phyloP scores from a whole-genome alignment of 2,888 invertebrate genomes.

The Pyralis farinalis region DNA sequence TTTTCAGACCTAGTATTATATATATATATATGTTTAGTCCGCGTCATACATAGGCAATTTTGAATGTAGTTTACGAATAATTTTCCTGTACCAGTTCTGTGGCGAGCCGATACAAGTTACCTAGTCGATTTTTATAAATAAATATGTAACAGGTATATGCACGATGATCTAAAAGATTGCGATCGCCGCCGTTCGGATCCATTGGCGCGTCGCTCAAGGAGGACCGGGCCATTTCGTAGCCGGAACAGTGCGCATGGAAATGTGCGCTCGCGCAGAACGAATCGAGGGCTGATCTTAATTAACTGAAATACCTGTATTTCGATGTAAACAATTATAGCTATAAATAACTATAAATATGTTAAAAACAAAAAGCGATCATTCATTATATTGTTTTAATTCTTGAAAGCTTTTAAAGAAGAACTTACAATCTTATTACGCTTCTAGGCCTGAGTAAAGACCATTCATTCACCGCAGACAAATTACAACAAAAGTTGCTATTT shows the following conservation, averaged over 20 bases:
- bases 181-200: slow-evolving; percentile 49
- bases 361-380: no score
- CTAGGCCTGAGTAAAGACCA: no score
- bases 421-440: no score
- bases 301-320: slow-evolving; percentile 1
- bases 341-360: neutral
- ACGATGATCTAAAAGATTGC: slow-evolving; percentile 66
- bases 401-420: no score
- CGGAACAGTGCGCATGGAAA: slow-evolving; percentile 65
- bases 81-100: neutral
- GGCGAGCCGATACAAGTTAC: neutral
- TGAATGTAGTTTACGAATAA: neutral
- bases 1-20: no score
- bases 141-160: slow-evolving; percentile 2
- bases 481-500: no score
- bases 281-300: slow-evolving; percentile 29
- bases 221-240: slow-evolving; percentile 72
- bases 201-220: slow-evolving; percentile 63
- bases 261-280: slow-evolving; percentile 37
- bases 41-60: neutral
- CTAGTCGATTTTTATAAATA: slow-evolving; percentile 5
- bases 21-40: no score
- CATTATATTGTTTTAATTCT: no score
- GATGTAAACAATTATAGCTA: neutral
- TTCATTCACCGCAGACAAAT: no score